Conservation (phyloP, 1,140 invertebrate genomes). For the Monochamus saltuarius region DNA sequence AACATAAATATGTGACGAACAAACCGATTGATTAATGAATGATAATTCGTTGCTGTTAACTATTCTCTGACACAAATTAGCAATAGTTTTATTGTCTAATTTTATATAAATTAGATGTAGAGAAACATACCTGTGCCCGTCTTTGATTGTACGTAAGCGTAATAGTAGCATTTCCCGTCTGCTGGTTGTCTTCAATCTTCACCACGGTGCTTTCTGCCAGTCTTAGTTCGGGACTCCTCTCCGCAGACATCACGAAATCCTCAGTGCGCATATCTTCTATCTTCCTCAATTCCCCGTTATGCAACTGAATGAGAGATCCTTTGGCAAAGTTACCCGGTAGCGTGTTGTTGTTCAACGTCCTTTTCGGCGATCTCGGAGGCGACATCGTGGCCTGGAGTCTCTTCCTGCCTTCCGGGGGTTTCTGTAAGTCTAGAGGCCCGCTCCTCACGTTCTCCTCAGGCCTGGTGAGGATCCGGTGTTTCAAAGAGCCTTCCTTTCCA, state of each 20-base stretch:
- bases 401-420: constrained; percentile 40
- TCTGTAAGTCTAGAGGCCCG: constrained; percentile 43
- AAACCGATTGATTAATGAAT: no score
- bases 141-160: constrained; percentile 68
- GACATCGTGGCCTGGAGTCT: constrained; percentile 41
- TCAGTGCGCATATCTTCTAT: constrained; percentile 80
- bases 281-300: constrained; percentile 71
- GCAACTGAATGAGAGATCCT: constrained; percentile 73
- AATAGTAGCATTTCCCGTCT: constrained; percentile 56
- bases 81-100: no score
- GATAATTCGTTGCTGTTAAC: no score
- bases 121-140: constrained; percentile 57
- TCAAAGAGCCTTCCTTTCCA: constrained; percentile 55
- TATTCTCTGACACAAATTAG: no score
- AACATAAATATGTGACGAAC: no score
- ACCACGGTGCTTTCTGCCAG: constrained; percentile 70
- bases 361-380: constrained; percentile 47
- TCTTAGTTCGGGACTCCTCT: constrained; percentile 60
- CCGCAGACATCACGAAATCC: constrained; percentile 69
- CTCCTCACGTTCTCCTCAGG: constrained; percentile 41
- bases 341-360: constrained; percentile 44
- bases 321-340: constrained; percentile 59
- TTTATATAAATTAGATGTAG: no score
- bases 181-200: constrained; percentile 59
- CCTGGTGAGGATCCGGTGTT: constrained; percentile 52